Evolutionary conservation across 2,797 vertebrate genomes (phyloP).

Genomic region (Pseudochirops corinnae): DNA sequence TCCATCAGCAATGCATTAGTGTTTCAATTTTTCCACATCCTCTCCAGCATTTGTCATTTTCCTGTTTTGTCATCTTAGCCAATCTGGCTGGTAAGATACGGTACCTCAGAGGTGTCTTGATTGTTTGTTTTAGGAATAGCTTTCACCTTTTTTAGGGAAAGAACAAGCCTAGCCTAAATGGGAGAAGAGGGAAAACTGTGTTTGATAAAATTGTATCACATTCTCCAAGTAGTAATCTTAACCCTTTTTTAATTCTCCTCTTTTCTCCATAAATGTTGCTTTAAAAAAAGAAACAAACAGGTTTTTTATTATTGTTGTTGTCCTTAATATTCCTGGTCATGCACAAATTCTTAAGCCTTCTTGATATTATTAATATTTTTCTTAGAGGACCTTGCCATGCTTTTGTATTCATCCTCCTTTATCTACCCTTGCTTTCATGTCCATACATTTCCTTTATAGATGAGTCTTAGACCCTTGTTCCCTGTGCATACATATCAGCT

Average conservation of each 20-base stretch:
- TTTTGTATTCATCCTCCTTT: not conserved
- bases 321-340: not conserved
- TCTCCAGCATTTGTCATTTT: too few species aligned
- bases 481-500: not conserved
- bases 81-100: too few species aligned
- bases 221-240: not conserved
- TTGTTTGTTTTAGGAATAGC: too few species aligned
- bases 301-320: not conserved
- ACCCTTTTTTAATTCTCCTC: not conserved
- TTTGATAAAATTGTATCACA: not conserved
- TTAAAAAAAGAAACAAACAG: not conserved
- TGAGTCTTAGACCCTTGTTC: not conserved
- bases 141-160: not conserved
- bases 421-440: not conserved
- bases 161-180: not conserved
- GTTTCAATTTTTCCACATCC: too few species aligned
- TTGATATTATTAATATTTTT: not conserved
- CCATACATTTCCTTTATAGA: not conserved
- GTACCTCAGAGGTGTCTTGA: too few species aligned
- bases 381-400: not conserved
- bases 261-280: not conserved
- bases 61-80: too few species aligned
- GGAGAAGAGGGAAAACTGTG: not conserved
- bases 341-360: not conserved
- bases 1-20: too few species aligned